Evolutionary conservation across 2,888 invertebrate genomes (phyloP), one percentile per base, ranked within the genome.

Genomic region (Cosmia trapezina): DNA sequence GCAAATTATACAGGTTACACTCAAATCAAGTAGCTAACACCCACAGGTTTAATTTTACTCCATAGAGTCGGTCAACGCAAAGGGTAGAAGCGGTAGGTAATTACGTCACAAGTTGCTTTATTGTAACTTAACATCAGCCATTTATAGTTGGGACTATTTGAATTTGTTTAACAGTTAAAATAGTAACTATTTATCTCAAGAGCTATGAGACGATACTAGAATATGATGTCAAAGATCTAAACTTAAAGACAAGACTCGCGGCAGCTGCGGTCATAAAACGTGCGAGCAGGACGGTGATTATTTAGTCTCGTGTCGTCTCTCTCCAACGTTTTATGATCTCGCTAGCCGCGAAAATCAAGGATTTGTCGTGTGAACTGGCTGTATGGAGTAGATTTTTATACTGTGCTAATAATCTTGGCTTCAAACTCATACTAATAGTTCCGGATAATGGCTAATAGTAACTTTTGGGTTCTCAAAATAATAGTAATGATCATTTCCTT

Each of bases 1-100:
- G 90, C 96, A 96, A 92, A 95, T 96, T 69, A 96, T 96, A 87
- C 96, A 96, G 96, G 96, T 96, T 94, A 94, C 77, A 86, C 73
- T 83, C 73, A 81, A 80, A 74, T 84, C 81, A 68, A 78, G 78
- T 84, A 81, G 81, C 83, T 83, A 75, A 83, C 66, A 65, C 28
- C 4, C 69, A 70, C 79, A 70, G 83, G 59, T 64, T 54, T 76
- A 53, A 59, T 69, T 76, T 71, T 37, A 79, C 83, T 83, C 67
- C 73, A 70, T 79, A 70, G 51, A 83, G 79, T 70, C 49, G 67
- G 64, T 78, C 53, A 41, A 57, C 12, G 41, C 53, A 60, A 53
- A 64, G 43, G 49, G 33, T 41, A 37, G 57, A 28, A 76, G 49
- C 2, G 43, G 43, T 22, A 22, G 53, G 54, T 51, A 41, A 19